phyloP scores from a whole-genome alignment of 2,113 vertebrate genomes.

The Origma solitaria region DNA sequence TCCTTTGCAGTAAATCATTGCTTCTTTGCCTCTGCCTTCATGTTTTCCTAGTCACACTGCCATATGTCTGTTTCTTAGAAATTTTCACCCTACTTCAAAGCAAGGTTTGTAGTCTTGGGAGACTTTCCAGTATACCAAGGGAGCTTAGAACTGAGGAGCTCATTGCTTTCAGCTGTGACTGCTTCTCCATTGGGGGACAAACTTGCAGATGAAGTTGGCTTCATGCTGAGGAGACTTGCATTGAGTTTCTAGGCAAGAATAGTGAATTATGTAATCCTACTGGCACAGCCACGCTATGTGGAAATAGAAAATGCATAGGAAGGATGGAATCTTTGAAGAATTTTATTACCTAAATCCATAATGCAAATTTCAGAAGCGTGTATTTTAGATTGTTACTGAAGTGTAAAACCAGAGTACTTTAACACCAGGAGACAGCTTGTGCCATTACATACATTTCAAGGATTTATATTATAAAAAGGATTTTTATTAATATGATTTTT shows the following conservation, averaged over 20 bases:
- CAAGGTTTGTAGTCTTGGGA: neutral
- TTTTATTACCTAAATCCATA: constrained; percentile 14
- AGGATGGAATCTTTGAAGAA: constrained; percentile 8
- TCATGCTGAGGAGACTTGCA: neutral
- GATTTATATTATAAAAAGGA: neutral
- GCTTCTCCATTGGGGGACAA: neutral
- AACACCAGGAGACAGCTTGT: neutral
- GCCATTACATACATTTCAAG: neutral
- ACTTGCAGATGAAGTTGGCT: neutral
- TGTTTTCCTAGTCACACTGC: neutral
- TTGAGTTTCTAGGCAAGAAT: neutral
- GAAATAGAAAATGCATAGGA: constrained; percentile 2
- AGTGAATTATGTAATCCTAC: neutral
- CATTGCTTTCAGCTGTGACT: neutral
- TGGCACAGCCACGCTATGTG: neutral
- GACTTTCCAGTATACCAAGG: neutral
- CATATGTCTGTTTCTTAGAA: neutral
- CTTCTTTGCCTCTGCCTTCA: neutral
- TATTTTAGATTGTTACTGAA: neutral
- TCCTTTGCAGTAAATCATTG: neutral
- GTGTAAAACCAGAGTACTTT: neutral
- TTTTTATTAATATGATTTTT: neutral
- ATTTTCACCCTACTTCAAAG: neutral
- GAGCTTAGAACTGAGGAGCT: neutral
- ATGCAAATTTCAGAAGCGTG: constrained; percentile 11